Conservation (phyloP, 1,140 invertebrate species). For the Stegodyphus dumicola region DNA sequence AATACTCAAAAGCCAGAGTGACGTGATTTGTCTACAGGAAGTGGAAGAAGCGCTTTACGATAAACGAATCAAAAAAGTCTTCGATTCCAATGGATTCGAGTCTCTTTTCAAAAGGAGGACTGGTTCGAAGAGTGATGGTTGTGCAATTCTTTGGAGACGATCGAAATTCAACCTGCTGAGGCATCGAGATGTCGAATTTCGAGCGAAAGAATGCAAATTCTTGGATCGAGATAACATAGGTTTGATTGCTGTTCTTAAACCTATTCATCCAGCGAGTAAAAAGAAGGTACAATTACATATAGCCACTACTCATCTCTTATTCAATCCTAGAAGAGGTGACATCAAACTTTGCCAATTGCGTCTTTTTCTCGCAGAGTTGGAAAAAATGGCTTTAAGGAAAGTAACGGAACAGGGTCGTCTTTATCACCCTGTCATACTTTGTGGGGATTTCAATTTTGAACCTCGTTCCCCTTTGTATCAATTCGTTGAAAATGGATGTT, state of each 20-base stretch:
- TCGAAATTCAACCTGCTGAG: slow-evolving; percentile 75
- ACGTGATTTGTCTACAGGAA: slow-evolving; percentile 75
- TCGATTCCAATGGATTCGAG: slow-evolving; percentile 19
- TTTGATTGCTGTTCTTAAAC: slow-evolving; percentile 79
- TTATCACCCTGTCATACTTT: slow-evolving; percentile 83
- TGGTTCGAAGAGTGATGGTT: slow-evolving; percentile 79
- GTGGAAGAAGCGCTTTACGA: slow-evolving; percentile 82
- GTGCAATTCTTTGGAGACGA: slow-evolving; percentile 83
- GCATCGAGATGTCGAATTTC: slow-evolving; percentile 75
- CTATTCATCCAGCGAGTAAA: slow-evolving; percentile 67
- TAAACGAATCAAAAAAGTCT: slow-evolving; percentile 68
- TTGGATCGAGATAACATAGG: slow-evolving; percentile 90
- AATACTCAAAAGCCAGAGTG: slow-evolving; percentile 59
- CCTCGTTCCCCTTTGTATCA: slow-evolving; percentile 79
- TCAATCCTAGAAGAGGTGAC: slow-evolving; percentile 88
- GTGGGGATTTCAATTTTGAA: slow-evolving; percentile 90
- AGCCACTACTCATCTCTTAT: slow-evolving; percentile 94
- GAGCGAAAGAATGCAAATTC: slow-evolving; percentile 69
- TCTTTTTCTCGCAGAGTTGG: slow-evolving; percentile 83
- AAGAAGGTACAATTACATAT: slow-evolving; percentile 75
- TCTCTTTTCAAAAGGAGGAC: slow-evolving; percentile 80
- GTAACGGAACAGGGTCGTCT: slow-evolving; percentile 65
- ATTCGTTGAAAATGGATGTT: slow-evolving; percentile 77
- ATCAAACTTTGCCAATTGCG: slow-evolving; percentile 85
- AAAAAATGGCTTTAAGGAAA: slow-evolving; percentile 76